Evolutionary conservation across 2,113 vertebrate genomes (phyloP), one percentile per base, ranked within the genome.

Genomic region (Sceloporus tristichus): DNA sequence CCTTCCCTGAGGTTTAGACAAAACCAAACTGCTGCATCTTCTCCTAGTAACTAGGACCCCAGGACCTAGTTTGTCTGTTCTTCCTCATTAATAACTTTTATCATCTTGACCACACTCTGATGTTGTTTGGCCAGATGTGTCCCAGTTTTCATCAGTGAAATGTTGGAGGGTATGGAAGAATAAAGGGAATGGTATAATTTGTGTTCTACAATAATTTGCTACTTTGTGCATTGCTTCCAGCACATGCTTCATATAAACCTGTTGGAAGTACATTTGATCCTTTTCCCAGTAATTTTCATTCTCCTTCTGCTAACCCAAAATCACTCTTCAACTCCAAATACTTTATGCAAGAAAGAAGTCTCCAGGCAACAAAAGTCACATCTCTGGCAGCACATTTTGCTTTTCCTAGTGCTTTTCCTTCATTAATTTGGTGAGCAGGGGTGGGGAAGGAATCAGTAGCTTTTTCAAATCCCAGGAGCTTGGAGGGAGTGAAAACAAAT

Each of bases 301-400:
- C 83, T 88, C 81, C 78, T 76, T 82, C 38, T 88, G 40, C 88
- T 92, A 87, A 90, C 86, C 92, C 93, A 88, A 95, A 93, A 92
- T 74, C 78, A 81, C 82, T 71, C 89, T 90, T 0, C 0, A 85
- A 88, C 75, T 88, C 65, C 19, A 2, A 2, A 94, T 89, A 94
- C 66, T 82, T 92, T 88, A 86, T 83, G 89, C 93, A 94, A 84
- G 23, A 21, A 38, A 92, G 83, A 92, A 77, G 77, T 91, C 90
- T 92, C 34, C 84, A 75, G 53, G 91, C 89, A 88, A 62, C 76
- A 92, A 89, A 94, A 93, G 79, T 88, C 90, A 82, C 85, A 88
- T 91, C 54, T 16, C 88, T 88, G 82, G 87, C 84, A 91, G 84
- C 77, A 66, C 8, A 29, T 91, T 93, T 93, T 93, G 85, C 85